Evolutionary conservation across 2,888 invertebrate genomes (phyloP).

Genomic region (Brachypterus glaber): DNA sequence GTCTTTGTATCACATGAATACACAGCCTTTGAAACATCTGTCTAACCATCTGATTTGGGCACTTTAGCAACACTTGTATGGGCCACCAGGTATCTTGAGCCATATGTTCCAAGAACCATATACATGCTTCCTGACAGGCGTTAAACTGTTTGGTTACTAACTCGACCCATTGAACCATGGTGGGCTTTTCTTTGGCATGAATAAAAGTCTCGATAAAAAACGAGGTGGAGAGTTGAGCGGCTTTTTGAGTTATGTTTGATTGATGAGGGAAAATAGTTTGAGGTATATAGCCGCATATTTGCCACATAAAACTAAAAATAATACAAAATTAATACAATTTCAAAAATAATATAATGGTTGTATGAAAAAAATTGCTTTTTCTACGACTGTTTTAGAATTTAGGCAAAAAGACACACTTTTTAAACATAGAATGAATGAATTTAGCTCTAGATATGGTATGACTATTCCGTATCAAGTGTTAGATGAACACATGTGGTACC

Average conservation of each 20-base stretch:
- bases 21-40: conserved; percentile 95
- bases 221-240: conserved; percentile 81
- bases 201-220: conserved; percentile 95
- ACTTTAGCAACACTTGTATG: conserved; percentile 82
- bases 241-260: conserved; percentile 73
- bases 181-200: conserved; percentile 95
- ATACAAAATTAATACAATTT: too few species aligned
- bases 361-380: too few species aligned
- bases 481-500: too few species aligned
- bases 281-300: conserved; percentile 89
- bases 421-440: too few species aligned
- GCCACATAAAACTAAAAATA: conserved; percentile 81
- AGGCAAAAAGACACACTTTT: too few species aligned
- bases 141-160: conserved; percentile 90
- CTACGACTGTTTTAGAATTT: too few species aligned
- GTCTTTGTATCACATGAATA: conserved; percentile 87
- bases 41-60: conserved; percentile 93
- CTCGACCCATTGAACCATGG: conserved; percentile 96
- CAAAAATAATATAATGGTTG: too few species aligned
- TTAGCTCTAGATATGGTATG: too few species aligned
- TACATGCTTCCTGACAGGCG: conserved; percentile 77
- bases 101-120: conserved; percentile 91
- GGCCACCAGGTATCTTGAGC: conserved; percentile 94
- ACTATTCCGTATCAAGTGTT: too few species aligned
- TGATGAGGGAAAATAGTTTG: conserved; percentile 72